phyloP scores from a whole-genome alignment of 2,113 vertebrate species.

The Otolemur garnettii region DNA sequence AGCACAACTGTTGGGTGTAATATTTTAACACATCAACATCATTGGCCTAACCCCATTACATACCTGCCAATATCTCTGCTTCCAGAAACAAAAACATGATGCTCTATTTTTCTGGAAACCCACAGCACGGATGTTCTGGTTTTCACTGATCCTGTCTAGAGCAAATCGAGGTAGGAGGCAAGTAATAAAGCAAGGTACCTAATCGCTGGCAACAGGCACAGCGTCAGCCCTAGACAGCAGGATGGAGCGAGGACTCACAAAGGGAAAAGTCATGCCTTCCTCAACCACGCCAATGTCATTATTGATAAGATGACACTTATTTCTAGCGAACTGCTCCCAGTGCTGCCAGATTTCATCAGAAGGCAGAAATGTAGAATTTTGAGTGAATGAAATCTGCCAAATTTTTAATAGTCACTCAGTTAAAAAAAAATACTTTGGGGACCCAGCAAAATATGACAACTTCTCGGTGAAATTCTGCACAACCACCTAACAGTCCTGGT shows the following conservation, averaged over 20 bases:
- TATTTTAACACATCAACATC: not conserved
- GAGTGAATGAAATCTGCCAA: not conserved
- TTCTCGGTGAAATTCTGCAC: not conserved
- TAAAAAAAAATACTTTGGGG: not conserved
- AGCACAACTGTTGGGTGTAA: not conserved
- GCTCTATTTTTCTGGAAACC: constrained; percentile 7
- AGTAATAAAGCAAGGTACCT: not conserved
- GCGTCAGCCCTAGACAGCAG: not conserved
- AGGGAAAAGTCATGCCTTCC: not conserved
- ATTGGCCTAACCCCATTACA: not conserved
- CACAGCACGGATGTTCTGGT: not conserved
- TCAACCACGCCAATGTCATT: not conserved
- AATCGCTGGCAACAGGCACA: not conserved
- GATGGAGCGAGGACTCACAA: not conserved
- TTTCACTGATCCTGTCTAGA: constrained; percentile 1
- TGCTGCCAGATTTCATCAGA: not conserved
- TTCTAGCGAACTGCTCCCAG: not conserved
- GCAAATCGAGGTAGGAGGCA: not conserved
- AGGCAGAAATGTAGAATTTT: not conserved
- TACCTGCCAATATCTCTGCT: not conserved
- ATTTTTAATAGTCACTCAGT: not conserved
- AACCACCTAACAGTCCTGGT: not conserved
- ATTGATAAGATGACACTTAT: not conserved
- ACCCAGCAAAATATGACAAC: not conserved
- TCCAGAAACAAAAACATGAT: not conserved